Base-by-base conservation (phyloP, 1,140 invertebrate species). In the Drosophila parvula region DNA sequence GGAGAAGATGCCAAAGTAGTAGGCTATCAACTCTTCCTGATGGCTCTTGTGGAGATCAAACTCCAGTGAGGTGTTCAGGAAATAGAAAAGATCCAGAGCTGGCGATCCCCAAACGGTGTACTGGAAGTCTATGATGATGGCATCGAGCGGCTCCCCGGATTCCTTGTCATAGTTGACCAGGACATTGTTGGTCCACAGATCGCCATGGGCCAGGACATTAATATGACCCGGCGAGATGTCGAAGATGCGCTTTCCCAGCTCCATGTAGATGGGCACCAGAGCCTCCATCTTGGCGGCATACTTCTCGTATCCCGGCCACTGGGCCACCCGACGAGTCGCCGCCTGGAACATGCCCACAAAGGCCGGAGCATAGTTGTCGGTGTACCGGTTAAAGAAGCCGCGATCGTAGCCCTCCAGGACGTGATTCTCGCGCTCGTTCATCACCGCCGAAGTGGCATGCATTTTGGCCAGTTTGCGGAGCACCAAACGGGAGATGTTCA, bases 101-200 rank as follows among this genome's bases (percentile, higher is more conserved):
- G 92, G 91, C 9, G 92, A 91, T 28, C 82, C 85, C 90, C 90
- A 92, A 7, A 55, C 84, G 5, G 76, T 57, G 57, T 90, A 92
- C 58, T 92, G 92, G 11, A 92, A 92, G 58, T 92, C 92, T 45
- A 92, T 90, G 10, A 92, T 74, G 1, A 91, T 94, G 2, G 94
- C 93, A 57, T 93, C 92, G 22, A 93, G 73, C 0, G 94, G 91
- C 74, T 94, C 92, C 0, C 90, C 91, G 0, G 78, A 80, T 2
- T 44, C 50, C 4, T 92, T 69, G 56, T 94, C 90, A 74, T 95
- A 95, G 44, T 93, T 93, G 74, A 95, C 95, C 44, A 96, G 80
- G 77, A 95, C 94, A 79, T 96, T 96, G 69, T 95, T 95, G 0
- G 94, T 92, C 95, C 95, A 95, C 12, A 93, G 92, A 89, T 96